A percentile compares a stretch with the other conserved stretches of the same genome.
Evolutionary conservation across 2,113 vertebrate genomes (phyloP).

Genomic region (Cygnus atratus): DNA sequence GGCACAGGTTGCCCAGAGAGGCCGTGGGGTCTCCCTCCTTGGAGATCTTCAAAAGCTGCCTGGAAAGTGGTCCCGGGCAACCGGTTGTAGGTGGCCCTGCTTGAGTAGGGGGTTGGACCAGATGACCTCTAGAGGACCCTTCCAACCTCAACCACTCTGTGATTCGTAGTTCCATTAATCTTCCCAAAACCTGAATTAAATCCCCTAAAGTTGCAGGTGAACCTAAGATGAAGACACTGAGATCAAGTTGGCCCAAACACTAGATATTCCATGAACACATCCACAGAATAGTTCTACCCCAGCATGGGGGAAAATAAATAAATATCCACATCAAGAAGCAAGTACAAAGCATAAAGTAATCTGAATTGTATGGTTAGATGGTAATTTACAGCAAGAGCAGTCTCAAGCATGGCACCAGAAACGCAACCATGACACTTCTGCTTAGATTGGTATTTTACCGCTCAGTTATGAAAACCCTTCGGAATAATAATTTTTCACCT

Average conservation of each 20-base stretch:
- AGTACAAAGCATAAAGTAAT: not conserved
- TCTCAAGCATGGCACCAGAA: not conserved
- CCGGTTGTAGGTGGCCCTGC: not conserved
- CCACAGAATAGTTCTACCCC: not conserved
- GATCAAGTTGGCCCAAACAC: not conserved
- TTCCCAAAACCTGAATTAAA: not conserved
- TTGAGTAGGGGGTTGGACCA: not conserved
- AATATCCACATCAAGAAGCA: not conserved
- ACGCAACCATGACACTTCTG: accelerated
- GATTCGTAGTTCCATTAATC: not conserved
- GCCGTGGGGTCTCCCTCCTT: too few relatives aligned
- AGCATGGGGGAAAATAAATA: not conserved
- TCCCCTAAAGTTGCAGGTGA: not conserved
- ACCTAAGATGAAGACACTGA: not conserved
- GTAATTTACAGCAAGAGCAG: not conserved
- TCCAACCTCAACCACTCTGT: not conserved
- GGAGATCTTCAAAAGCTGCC: too few relatives aligned
- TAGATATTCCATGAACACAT: not conserved
- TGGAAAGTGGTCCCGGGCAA: too few relatives aligned
- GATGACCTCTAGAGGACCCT: not conserved
- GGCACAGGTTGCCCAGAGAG: too few relatives aligned
- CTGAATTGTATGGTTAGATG: not conserved
- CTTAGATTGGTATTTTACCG: not conserved
- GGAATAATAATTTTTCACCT: not conserved
- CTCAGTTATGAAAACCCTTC: not conserved